Base-by-base conservation (phyloP, 2,888 invertebrate genomes). In the Atrina japonica region DNA sequence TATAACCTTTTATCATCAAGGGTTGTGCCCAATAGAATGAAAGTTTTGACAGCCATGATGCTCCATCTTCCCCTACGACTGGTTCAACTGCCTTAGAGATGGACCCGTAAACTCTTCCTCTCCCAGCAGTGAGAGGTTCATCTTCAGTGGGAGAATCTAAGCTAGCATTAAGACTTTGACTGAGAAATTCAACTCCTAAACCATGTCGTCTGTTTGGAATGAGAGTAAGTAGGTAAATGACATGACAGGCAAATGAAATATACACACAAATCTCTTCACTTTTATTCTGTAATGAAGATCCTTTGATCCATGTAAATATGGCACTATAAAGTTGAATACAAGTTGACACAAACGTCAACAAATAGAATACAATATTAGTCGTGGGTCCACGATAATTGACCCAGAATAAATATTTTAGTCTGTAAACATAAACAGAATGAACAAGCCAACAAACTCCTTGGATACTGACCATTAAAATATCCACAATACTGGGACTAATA, bases 21-120 rank as follows among this genome's bases (percentile, higher is more conserved):
- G 96, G 95, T 76, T 94, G 93, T 1, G 97, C 96, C 98, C 98
- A 98, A 73, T 94, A 92, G 89, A 98, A 96, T 27, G 94, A 90
- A n/a, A 97, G 91, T 86, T 93, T 94, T 0, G 96, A 96, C 1
- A 94, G 85, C 86, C 93, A 93, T 64, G 93, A 93, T 16, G 92
- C 92, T 75, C 94, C 93, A 90, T 96, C 95, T 93, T 96, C 95
- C 18, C 87, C 88, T 16, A 75, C 73, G 7, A 73, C 59, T 21
- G 61, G 65, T 7, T 50, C 60, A 25, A 49, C 18, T 35, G 47
- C 40, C 16, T 21, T 41, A 16, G 73, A 53, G 45, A 80, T 68
- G 53, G 72, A 73, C 18, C 75, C 76, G 60, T 82, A 82, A 18
- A 64, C 61, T 35, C 59, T 73, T 7, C 67, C 65, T 41, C 61